These are phyloP conservation scores for Euzophera pinguis DNA, from an alignment of 2,888 invertebrate genomes.

Conservation along the genomic window DNA sequence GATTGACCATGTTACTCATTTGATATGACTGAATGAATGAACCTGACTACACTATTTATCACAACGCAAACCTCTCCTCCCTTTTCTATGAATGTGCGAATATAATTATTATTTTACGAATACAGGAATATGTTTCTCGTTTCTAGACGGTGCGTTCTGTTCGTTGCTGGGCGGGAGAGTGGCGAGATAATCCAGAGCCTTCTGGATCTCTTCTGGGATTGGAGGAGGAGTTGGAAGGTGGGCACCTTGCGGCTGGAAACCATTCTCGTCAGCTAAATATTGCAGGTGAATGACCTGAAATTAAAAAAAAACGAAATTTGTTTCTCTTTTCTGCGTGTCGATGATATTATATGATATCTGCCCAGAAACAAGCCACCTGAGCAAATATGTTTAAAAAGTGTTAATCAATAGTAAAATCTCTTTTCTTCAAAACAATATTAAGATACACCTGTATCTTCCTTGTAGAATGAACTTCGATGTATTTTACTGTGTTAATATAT, in stretches of 20 bases:
- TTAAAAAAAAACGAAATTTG: conserved; percentile 7
- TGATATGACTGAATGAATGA: no score
- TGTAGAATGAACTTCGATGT: no score
- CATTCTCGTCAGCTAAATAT: conserved; percentile 86
- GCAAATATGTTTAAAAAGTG: no score
- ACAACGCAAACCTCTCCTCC: not conserved
- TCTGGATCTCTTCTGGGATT: conserved; percentile 83
- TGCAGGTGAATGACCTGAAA: conserved; percentile 79
- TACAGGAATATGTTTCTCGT: conserved; percentile 13
- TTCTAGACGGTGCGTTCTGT: conserved; percentile 39
- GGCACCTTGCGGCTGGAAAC: conserved; percentile 84
- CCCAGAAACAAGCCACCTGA: no score
- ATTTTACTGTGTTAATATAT: no score
- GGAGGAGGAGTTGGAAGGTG: conserved; percentile 84
- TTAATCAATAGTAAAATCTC: no score
- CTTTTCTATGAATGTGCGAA: not conserved
- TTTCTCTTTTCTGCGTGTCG: no score
- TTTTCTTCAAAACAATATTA: no score
- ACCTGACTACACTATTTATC: not conserved
- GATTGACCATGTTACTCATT: no score
- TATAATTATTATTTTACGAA: conserved; percentile 10
- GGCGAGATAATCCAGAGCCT: conserved; percentile 82
- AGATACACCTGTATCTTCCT: no score
- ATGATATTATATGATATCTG: no score
- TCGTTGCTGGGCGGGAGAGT: conserved; percentile 76